These are phyloP conservation scores for Dipus sagitta DNA, from an alignment of 2,797 vertebrate genomes.

Conservation along the genomic window DNA sequence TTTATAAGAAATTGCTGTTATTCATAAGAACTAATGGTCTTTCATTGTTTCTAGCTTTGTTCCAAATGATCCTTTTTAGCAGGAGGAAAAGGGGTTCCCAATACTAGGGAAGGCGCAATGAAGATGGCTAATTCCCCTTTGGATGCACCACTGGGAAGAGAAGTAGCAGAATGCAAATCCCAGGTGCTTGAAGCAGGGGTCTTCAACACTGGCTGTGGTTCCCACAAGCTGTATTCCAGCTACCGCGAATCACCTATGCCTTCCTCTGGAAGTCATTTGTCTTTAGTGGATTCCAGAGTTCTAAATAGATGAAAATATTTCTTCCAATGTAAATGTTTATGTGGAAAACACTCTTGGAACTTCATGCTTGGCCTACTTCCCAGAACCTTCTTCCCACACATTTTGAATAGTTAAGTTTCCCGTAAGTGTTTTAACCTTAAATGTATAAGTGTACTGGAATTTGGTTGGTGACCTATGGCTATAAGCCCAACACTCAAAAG, in stretches of 20 bases:
- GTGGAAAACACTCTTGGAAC: neutral
- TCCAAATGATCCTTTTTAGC: neutral
- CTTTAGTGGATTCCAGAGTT: neutral
- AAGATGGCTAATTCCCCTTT: neutral
- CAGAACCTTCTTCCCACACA: neutral
- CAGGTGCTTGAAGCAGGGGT: neutral
- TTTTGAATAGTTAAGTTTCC: constrained; percentile 6
- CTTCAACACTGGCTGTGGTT: neutral
- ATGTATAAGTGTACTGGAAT: neutral
- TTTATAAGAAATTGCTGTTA: neutral
- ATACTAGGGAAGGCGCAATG: neutral
- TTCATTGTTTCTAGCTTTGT: neutral
- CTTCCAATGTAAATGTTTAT: no score
- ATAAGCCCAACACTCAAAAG: neutral
- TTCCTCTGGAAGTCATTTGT: neutral
- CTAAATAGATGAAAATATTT: neutral
- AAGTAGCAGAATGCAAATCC: neutral
- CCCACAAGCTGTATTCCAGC: accelerated
- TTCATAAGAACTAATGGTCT: neutral
- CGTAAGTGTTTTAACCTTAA: neutral
- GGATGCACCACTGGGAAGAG: neutral
- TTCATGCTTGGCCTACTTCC: neutral
- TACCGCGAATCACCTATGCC: no score
- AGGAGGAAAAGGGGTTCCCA: neutral
- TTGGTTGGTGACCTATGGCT: no score